These are phyloP conservation scores for Gonioctena quinquepunctata DNA, from an alignment of 1,140 invertebrate species.

Conservation along the genomic window DNA sequence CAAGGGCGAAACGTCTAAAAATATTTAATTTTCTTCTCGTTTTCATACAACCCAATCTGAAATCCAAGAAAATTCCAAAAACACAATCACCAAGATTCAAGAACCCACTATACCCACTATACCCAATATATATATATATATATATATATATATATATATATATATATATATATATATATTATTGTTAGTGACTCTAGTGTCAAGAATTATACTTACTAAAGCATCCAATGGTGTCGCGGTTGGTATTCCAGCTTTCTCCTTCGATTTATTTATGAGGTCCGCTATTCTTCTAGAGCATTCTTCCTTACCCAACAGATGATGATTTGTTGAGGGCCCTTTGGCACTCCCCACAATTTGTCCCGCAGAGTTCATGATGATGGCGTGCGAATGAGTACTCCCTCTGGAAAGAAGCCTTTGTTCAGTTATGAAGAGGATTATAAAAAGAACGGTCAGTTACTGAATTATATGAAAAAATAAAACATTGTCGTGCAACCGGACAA, in stretches of 20 bases:
- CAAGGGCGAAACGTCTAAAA: no score
- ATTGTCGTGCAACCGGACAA: no score
- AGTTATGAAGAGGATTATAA: no score
- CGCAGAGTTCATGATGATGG: slow-evolving; percentile 73
- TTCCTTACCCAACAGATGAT: slow-evolving; percentile 81
- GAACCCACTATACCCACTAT: not conserved
- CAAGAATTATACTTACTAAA: no score
- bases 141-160: not conserved
- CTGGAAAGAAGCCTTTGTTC: slow-evolving; percentile 68
- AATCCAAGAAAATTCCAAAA: not conserved
- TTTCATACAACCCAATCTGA: no score
- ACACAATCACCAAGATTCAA: not conserved
- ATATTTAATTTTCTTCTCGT: no score
- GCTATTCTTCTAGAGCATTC: slow-evolving; percentile 76
- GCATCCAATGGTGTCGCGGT: slow-evolving; percentile 65
- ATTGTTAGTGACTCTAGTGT: no score
- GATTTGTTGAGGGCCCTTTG: slow-evolving; percentile 78
- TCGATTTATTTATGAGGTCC: slow-evolving; percentile 73
- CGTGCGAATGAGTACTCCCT: slow-evolving; percentile 79
- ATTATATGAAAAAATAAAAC: no score
- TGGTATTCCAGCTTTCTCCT: slow-evolving; percentile 67
- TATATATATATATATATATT: no score
- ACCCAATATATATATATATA: not conserved
- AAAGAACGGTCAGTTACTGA: no score
- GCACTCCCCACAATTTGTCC: slow-evolving; percentile 69